Percentiles rank a stretch among this genome's conserved stretches.
phyloP scores from a whole-genome alignment of 2,113 vertebrate genomes.

The Centropus bengalensis region DNA sequence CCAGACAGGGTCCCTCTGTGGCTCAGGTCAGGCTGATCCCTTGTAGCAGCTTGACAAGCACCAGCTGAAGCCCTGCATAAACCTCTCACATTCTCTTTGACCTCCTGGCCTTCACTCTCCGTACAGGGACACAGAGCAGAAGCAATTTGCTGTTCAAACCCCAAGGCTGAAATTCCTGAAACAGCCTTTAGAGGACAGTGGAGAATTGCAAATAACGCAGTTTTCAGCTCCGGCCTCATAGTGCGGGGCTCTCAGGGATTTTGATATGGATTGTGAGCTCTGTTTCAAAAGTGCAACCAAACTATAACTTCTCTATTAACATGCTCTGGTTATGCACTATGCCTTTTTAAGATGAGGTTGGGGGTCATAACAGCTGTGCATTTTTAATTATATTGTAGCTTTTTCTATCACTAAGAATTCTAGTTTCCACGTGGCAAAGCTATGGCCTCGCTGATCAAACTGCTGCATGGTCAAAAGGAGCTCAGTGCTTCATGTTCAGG shows the following conservation, averaged over 20 bases:
- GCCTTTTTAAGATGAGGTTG: neutral
- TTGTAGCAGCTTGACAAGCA: neutral
- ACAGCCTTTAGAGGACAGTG: conserved; percentile 63
- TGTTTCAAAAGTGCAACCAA: neutral
- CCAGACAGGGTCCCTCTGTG: fast-evolving
- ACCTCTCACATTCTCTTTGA: neutral
- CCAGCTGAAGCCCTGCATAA: neutral
- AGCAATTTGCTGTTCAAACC: neutral
- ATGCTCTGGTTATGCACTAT: neutral
- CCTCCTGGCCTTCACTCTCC: fast-evolving
- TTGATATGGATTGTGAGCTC: neutral
- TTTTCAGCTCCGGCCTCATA: neutral
- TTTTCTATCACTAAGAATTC: neutral
- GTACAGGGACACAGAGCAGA: neutral
- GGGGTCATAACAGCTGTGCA: fast-evolving
- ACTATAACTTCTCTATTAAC: neutral
- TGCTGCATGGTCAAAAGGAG: neutral
- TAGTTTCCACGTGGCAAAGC: neutral
- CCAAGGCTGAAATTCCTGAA: conserved; percentile 44
- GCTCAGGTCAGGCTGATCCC: neutral
- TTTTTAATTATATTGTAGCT: neutral
- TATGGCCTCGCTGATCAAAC: neutral
- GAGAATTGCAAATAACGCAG: conserved; percentile 45
- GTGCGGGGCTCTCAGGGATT: fast-evolving
- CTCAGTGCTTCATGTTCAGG: neutral